Evolutionary conservation across 2,888 invertebrate genomes (phyloP).

Genomic region (Caenorhabditis drosophilae): DNA sequence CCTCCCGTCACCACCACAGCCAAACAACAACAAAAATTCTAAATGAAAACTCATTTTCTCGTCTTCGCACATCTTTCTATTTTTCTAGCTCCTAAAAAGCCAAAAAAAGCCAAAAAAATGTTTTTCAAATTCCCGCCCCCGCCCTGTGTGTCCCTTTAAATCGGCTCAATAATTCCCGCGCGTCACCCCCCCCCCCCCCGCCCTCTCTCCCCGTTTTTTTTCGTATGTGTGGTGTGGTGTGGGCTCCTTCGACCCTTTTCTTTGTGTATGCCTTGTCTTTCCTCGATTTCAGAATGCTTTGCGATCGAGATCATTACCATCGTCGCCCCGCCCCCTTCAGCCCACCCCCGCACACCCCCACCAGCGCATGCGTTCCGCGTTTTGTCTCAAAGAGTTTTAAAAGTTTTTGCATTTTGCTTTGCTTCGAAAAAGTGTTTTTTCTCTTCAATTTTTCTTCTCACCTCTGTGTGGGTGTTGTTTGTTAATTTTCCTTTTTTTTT

Average conservation of each 20-base stretch:
- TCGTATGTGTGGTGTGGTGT: too few species aligned
- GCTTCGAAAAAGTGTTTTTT: too few species aligned
- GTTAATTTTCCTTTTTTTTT: not conserved
- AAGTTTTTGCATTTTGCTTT: not conserved
- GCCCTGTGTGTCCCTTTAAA: too few species aligned
- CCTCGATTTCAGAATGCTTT: too few species aligned
- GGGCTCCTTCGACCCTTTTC: constrained; percentile 4
- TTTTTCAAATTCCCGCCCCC: not conserved
- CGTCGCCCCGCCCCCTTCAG: too few species aligned
- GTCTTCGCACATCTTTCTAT: constrained; percentile 17
- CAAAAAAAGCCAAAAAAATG: not conserved
- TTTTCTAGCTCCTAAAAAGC: constrained; percentile 22
- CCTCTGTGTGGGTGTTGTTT: too few species aligned
- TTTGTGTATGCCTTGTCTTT: constrained; percentile 1
- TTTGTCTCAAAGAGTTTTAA: constrained; percentile 4
- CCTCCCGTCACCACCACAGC: too few species aligned
- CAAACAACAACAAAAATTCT: not conserved
- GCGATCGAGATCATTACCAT: too few species aligned
- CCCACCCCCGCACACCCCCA: too few species aligned
- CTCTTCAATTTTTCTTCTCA: too few species aligned
- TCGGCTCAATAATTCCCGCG: too few species aligned
- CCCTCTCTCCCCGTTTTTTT: constrained; percentile 6
- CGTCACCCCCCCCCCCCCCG: too few species aligned
- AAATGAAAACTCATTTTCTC: constrained; percentile 9
- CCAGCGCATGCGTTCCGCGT: not conserved